A percentile compares a stretch with the other conserved stretches of the same genome.
Conservation (phyloP, 2,888 invertebrate genomes). For the Drosophila gaucha region DNA sequence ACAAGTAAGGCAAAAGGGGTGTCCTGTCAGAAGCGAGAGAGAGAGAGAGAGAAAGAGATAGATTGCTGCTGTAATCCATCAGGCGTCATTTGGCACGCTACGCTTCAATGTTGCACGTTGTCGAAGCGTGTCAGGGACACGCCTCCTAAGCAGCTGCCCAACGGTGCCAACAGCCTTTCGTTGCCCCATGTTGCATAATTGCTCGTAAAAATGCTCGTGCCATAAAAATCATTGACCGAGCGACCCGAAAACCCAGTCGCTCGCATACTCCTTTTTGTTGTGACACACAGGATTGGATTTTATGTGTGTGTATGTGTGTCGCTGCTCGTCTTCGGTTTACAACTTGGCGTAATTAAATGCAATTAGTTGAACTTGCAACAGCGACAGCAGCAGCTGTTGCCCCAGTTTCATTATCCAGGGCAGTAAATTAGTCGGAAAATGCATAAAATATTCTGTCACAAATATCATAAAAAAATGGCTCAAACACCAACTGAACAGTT, state of each 20-base stretch:
- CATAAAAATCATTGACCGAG: constrained; percentile 72
- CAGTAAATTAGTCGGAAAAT: constrained; percentile 57
- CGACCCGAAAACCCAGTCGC: constrained; percentile 30
- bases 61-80: constrained; percentile 66
- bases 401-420: constrained; percentile 29
- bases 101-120: constrained; percentile 52
- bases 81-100: constrained; percentile 67
- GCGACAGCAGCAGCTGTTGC: constrained; percentile 28
- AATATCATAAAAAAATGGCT: constrained; percentile 57
- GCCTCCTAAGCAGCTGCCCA: constrained; percentile 64
- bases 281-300: constrained; percentile 61
- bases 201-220: constrained; percentile 69
- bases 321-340: constrained; percentile 46
- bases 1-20: constrained; percentile 76
- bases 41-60: neutral
- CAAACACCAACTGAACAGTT: constrained; percentile 8
- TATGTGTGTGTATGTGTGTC: constrained; percentile 29
- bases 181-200: constrained; percentile 49
- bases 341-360: constrained; percentile 76
- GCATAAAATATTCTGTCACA: constrained; percentile 68
- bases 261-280: constrained; percentile 49
- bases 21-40: constrained; percentile 28
- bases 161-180: constrained; percentile 8
- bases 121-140: constrained; percentile 73
- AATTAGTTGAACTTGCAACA: constrained; percentile 61